A percentile compares a stretch with the other conserved stretches of the same genome.
Conservation (phyloP, 1,140 invertebrate species). For the Archivesica marissinica region DNA sequence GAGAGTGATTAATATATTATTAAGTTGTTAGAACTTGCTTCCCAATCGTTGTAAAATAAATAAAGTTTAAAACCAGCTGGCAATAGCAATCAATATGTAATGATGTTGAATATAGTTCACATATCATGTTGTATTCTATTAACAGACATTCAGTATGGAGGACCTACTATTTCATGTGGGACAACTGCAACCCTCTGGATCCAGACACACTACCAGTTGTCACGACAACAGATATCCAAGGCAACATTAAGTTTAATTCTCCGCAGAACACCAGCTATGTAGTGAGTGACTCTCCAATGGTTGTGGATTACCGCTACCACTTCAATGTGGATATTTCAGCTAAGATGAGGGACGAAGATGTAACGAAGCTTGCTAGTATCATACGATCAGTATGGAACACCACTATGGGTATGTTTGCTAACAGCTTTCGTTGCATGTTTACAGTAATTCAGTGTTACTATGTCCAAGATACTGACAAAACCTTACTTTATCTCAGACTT, state of each 20-base stretch:
- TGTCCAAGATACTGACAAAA: too few relatives aligned
- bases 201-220: slow-evolving; percentile 47
- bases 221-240: slow-evolving; percentile 4
- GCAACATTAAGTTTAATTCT: slow-evolving; percentile 16
- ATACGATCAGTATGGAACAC: slow-evolving; percentile 37
- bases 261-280: slow-evolving; percentile 4
- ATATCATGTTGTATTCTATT: slow-evolving; percentile 8
- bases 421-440: too few relatives aligned
- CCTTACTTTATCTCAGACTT: too few relatives aligned
- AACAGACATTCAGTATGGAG: slow-evolving; percentile 24
- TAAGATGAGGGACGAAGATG: slow-evolving; percentile 19
- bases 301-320: slow-evolving; percentile 42
- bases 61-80: too few relatives aligned
- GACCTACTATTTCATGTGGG: slow-evolving; percentile 49
- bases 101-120: too few relatives aligned
- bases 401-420: background rate
- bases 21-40: too few relatives aligned
- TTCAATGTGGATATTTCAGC: slow-evolving; percentile 26
- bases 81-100: too few relatives aligned
- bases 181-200: slow-evolving; percentile 42
- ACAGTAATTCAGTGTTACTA: too few relatives aligned
- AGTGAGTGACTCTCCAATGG: background rate
- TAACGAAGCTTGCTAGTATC: background rate
- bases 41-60: too few relatives aligned
- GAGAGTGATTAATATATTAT: too few relatives aligned